A percentile compares a stretch with the other conserved stretches of the same genome.
Conservation (phyloP, 2,113 vertebrate genomes). For the Campylorhamphus procurvoides region DNA sequence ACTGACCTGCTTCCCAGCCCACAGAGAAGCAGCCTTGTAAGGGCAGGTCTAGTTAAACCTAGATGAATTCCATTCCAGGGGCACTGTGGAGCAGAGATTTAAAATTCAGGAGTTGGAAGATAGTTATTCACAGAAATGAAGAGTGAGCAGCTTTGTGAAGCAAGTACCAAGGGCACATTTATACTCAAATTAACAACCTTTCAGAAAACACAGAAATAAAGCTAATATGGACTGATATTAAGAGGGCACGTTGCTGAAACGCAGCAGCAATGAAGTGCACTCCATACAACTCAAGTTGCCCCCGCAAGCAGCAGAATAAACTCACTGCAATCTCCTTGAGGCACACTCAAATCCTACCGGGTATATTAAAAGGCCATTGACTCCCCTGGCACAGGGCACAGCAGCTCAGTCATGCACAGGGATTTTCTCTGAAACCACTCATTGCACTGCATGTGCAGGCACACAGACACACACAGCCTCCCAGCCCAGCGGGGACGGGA, state of each 20-base stretch:
- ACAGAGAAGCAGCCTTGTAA: not conserved
- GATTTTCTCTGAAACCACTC: constrained; percentile 4
- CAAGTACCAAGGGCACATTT: not conserved
- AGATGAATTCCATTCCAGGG: not conserved
- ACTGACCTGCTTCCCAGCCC: not conserved
- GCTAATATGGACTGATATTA: accelerated
- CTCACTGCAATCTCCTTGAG: not conserved
- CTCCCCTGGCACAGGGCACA: constrained; percentile 33
- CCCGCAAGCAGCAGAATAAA: not conserved
- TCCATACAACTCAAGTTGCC: not conserved
- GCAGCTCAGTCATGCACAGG: not conserved
- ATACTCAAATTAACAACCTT: not conserved
- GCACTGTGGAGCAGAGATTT: not conserved
- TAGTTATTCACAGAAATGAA: not conserved
- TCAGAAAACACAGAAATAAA: not conserved
- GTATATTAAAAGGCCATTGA: constrained; percentile 70
- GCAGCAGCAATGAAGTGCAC: not conserved
- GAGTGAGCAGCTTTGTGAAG: not conserved
- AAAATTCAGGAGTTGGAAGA: not conserved
- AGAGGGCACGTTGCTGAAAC: not conserved
- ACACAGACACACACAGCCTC: not conserved
- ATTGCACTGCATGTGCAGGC: accelerated
- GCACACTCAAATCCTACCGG: not conserved
- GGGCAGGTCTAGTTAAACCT: not conserved
- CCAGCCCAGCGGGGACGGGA: not conserved